Evolutionary conservation across 2,113 vertebrate species (phyloP), one percentile per base, ranked within the genome.

Genomic region (Ariopsis seemanni): DNA sequence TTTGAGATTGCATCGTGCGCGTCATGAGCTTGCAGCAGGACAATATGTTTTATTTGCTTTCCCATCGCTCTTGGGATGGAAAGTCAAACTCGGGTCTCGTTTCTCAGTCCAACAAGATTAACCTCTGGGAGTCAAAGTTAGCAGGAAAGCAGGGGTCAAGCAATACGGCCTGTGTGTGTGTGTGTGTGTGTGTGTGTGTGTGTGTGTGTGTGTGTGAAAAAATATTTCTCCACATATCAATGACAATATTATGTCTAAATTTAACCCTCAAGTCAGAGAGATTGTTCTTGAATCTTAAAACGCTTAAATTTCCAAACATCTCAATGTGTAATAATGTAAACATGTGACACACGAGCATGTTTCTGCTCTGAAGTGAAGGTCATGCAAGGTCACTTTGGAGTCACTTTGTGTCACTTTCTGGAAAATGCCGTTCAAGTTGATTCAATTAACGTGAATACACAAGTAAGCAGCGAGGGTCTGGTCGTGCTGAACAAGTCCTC

Each of bases 31-130:
- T 42, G 12, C 0, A 50, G 58, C 1, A 2, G 89, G 91, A 88
- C 90, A 82, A 77, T 74, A 78, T 60, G 48, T 84, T 18, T 42
- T 85, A 57, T 89, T 88, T 82, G n/a, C 69, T 85, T 86, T 92
- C 90, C 91, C 91, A 89, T 90, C 89, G 90, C 90, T 91, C 34
- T 89, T 84, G 65, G 63, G 15, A 57, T 17, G 34, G 82, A 75
- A 84, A 67, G 74, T 15, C 14, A 30, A 42, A 48, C 57, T 57
- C 7, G 69, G 4, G 55, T 58, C 57, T 22, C 50, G 79, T 85
- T 71, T 18, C 69, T 18, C 72, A 25, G 52, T 79, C 18, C 65
- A 78, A 85, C 65, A 55, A 55, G 63, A 82, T 80, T 78, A 86
- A 80, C 62, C 85, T 57, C 85, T 67, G 67, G 79, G 22, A 57